Conservation (phyloP, 2,888 invertebrate genomes). For the Troilus luridus region DNA sequence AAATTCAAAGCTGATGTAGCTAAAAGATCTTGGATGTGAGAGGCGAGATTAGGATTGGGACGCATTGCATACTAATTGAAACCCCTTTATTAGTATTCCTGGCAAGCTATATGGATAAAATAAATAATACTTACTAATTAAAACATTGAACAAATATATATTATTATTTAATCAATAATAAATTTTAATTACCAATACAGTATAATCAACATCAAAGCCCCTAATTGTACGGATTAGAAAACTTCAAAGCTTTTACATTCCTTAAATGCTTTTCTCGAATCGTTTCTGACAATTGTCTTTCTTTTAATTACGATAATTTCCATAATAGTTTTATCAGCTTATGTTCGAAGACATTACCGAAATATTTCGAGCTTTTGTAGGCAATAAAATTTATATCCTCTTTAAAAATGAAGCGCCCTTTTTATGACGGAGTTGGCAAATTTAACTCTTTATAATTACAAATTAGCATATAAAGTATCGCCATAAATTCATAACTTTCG, state of each 20-base stretch:
- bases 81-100: not conserved
- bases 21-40: not conserved
- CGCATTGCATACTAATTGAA: not conserved
- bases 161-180: not conserved
- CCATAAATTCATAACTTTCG: not conserved
- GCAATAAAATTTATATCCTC: slow-evolving; percentile 5
- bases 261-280: not conserved
- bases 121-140: not conserved
- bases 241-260: not conserved
- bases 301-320: not conserved
- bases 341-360: not conserved
- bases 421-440: not conserved
- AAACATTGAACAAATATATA: not conserved
- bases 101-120: not conserved
- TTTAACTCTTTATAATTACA: not conserved
- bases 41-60: not conserved
- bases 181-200: not conserved
- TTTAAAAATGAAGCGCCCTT: not conserved
- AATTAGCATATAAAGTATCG: slow-evolving; percentile 1
- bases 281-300: not conserved
- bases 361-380: not conserved
- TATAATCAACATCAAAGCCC: not conserved
- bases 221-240: not conserved
- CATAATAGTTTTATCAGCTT: not conserved
- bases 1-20: not conserved